Base-by-base conservation (phyloP, 2,888 invertebrate species). In the Chymomyza caudatula region DNA sequence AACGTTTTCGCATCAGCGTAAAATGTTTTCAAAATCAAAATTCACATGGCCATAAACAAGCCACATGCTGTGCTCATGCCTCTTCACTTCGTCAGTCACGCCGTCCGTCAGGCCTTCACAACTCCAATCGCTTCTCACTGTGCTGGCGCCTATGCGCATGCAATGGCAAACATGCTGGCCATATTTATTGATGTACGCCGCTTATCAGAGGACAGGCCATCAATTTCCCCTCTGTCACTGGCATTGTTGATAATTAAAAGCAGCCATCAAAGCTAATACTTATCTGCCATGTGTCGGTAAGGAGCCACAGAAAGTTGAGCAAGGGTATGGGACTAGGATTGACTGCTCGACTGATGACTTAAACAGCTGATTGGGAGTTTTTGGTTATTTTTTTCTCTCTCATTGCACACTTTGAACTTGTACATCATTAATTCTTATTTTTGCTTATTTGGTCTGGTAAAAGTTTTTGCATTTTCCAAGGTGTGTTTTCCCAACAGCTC, bases 11-110 rank as follows among this genome's bases (percentile, higher is more conserved):
- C 76, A 71, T 75, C 73, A 57, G 67, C 85, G 69, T 73, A 74
- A 85, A 74, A 70, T 61, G 75, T 73, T 83, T 74, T 69, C 23
- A 60, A 69, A 74, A 69, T 71, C 75, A 66, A 71, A 69, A 67
- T 64, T 65, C 63, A 68, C 68, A 69, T 63, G 53, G 59, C 52
- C 73, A 73, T 78, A 75, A 77, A 69, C 17, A 47, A 19, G n/a
- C 42, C 19, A 53, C 43, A 23, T 15, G 29, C 29, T 37, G 29
- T 6, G 51, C 20, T 4, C 8, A 4, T 22, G 20, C n/a, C n/a
- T n/a, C n/a, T n/a, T n/a, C n/a, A n/a, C n/a, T n/a, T n/a, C n/a
- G n/a, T 1, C 51, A 51, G 47, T 3, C 2, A 19, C 47, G 1
- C 17, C 15, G 17, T 19, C 19, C 29, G 2, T 8, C 29, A 6